Evolutionary conservation across 2,888 invertebrate species (phyloP), one percentile per base, ranked within the genome.

Genomic region (Pristionchus arcanus): DNA sequence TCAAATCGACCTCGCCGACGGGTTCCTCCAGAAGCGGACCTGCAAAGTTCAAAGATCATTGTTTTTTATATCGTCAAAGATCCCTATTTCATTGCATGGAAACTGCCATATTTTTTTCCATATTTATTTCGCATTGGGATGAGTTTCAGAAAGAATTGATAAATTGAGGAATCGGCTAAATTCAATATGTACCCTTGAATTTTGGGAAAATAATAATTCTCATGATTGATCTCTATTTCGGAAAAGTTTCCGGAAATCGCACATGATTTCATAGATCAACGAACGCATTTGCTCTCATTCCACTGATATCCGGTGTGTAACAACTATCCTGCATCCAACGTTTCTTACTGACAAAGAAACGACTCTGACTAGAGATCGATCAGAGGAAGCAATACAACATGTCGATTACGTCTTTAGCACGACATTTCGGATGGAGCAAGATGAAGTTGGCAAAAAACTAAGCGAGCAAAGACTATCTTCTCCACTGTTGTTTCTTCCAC

Each of bases 1-100:
- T 90, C 28, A 95, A 90, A 89, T 94, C 91, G 34, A 92, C 90
- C 77, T 90, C 91, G 0, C 77, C 90, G 53, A 89, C 87, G 31
- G 87, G 90, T n/a, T 91, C 91, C 13, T 90, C 90, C 13, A 91
- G 88, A 0, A 90, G 83, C 0, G 71, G 87, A 34, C 87, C 87
- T 74, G 87, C 13, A 55, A 28, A 55, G 34, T 31, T 59, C 59
- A 31, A 34, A 37, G 63, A 53, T 31, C 59, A 37, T 5, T 2
- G 19, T n/a, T n/a, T n/a, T n/a, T n/a, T n/a, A n/a, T n/a, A n/a
- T n/a, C n/a, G n/a, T n/a, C n/a, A n/a, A n/a, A n/a, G n/a, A n/a
- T n/a, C n/a, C n/a, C n/a, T n/a, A n/a, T n/a, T n/a, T n/a, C n/a
- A n/a, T n/a, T n/a, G n/a, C n/a, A n/a, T n/a, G n/a, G n/a, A n/a